Conservation (phyloP, 2,888 invertebrate genomes). For the Apodemia hepburni region DNA sequence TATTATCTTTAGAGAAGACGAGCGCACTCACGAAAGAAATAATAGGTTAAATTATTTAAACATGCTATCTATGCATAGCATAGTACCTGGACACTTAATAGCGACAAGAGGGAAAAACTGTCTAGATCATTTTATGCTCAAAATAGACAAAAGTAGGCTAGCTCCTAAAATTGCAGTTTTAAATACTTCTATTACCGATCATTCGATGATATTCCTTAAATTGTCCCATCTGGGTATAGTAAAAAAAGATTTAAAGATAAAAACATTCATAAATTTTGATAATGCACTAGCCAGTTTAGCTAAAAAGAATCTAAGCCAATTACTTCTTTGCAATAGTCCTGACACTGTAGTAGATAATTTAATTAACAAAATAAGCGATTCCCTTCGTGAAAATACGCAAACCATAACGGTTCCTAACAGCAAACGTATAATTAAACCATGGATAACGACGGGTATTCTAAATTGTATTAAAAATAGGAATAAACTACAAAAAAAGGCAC, state of each 20-base stretch:
- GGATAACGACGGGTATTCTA: not conserved
- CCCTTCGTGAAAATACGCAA: not conserved
- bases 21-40: not conserved
- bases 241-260: not conserved
- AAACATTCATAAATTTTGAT: not conserved
- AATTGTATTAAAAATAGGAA: not conserved
- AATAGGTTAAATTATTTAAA: not conserved
- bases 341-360: not conserved
- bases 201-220: not conserved
- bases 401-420: not conserved
- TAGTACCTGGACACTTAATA: not conserved
- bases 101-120: not conserved
- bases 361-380: not conserved
- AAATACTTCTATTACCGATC: not conserved
- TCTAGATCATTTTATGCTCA: not conserved
- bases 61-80: not conserved
- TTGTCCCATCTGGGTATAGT: not conserved
- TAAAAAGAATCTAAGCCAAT: not conserved
- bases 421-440: not conserved
- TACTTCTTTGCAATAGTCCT: slow-evolving; percentile 1
- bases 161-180: not conserved
- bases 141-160: not conserved
- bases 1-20: not conserved
- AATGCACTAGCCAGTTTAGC: not conserved
- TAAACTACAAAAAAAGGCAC: not conserved